A percentile compares a stretch with the other conserved stretches of the same genome.
Evolutionary conservation across 2,888 invertebrate species (phyloP).

Genomic region (Cryptocephalus moraei): DNA sequence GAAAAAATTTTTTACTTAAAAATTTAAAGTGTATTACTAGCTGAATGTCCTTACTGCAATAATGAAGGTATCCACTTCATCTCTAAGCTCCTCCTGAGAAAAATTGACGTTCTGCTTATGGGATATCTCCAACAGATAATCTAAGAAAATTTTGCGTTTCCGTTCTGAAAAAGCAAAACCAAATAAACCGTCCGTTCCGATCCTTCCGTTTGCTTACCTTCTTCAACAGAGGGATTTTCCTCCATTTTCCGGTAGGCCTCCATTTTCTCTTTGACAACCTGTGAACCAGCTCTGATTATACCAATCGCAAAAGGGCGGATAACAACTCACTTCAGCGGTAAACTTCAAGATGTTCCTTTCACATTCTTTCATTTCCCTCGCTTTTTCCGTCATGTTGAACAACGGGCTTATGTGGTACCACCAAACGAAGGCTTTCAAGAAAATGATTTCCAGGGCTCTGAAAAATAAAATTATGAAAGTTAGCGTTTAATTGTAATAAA

Average conservation of each 20-base stretch:
- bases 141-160: slow-evolving; percentile 40
- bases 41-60: slow-evolving; percentile 40
- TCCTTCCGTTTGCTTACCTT: slow-evolving; percentile 31
- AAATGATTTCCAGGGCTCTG: slow-evolving; percentile 17
- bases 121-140: slow-evolving; percentile 40
- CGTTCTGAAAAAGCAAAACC: slow-evolving; percentile 10
- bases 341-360: slow-evolving; percentile 11
- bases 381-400: slow-evolving; percentile 12
- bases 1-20: slow-evolving; percentile 4
- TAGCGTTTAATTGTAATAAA: too few relatives aligned
- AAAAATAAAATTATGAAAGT: slow-evolving; percentile 6
- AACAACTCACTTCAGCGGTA: slow-evolving; percentile 3
- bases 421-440: slow-evolving; percentile 18
- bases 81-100: slow-evolving; percentile 43
- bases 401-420: slow-evolving; percentile 18
- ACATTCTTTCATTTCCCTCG: slow-evolving; percentile 8
- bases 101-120: slow-evolving; percentile 38
- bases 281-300: slow-evolving; percentile 3
- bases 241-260: slow-evolving; percentile 2
- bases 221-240: slow-evolving; percentile 14
- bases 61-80: slow-evolving; percentile 48
- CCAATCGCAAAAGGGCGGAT: too few relatives aligned
- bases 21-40: not conserved
- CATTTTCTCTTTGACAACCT: slow-evolving; percentile 16
- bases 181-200: too few relatives aligned